These are phyloP conservation scores for Gobius niger DNA, from an alignment of 2,113 vertebrate species.

Conservation along the genomic window DNA sequence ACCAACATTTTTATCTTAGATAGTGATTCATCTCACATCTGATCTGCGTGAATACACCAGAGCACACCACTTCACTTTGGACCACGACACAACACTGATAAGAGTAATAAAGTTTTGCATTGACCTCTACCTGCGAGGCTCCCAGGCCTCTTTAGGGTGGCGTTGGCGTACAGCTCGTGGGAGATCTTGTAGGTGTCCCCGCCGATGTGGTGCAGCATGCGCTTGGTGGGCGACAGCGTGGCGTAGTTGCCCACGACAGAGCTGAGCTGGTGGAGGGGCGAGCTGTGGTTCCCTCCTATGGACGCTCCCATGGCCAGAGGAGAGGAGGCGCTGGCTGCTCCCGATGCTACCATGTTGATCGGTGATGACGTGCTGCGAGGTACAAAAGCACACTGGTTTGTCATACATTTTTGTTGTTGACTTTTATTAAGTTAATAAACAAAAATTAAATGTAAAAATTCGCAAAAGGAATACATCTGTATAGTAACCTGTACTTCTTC, in stretches of 20 bases:
- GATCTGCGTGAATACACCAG: too few species aligned
- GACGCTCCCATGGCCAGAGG: slow-evolving; percentile 68
- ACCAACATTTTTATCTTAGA: too few species aligned
- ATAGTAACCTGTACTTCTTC: too few species aligned
- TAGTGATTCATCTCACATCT: too few species aligned
- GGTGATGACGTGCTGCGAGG: slow-evolving; percentile 89
- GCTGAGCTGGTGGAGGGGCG: slow-evolving; percentile 93
- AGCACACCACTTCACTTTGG: neutral
- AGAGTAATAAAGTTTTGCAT: slow-evolving; percentile 29
- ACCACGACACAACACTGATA: slow-evolving; percentile 20
- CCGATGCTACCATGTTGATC: slow-evolving; percentile 89
- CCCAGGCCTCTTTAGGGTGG: slow-evolving; percentile 95
- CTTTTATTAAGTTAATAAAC: too few species aligned
- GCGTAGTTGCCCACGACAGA: slow-evolving; percentile 92
- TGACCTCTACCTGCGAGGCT: slow-evolving; percentile 89
- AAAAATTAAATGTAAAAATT: too few species aligned
- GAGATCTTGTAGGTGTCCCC: slow-evolving; percentile 93
- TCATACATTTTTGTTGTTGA: too few species aligned
- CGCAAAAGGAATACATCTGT: too few species aligned
- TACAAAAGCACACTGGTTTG: neutral
- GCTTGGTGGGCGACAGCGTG: slow-evolving; percentile 94
- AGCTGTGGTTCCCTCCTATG: slow-evolving; percentile 73
- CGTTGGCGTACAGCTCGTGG: slow-evolving; percentile 93
- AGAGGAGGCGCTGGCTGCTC: slow-evolving; percentile 80
- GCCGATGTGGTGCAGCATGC: slow-evolving; percentile 85